Evolutionary conservation across 2,113 vertebrate species (phyloP).

Genomic region (Lasiurus borealis): DNA sequence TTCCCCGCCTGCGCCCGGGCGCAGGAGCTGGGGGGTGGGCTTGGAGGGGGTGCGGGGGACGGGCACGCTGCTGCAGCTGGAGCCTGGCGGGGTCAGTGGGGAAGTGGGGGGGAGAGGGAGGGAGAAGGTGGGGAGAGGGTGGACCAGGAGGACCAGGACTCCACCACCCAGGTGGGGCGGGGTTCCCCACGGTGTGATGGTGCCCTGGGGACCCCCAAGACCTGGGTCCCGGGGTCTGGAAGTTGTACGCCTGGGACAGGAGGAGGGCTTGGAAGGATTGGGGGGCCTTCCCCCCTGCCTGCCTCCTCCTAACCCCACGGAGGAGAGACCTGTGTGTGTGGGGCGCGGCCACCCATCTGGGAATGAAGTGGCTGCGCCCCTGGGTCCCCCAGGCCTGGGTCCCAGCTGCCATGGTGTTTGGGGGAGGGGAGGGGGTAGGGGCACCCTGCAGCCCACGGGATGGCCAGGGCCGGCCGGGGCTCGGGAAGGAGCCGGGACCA

Average conservation of each 20-base stretch:
- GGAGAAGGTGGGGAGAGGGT: fast-evolving
- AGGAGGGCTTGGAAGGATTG: not conserved
- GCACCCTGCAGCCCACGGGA: conserved; percentile 25
- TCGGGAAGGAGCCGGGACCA: conserved; percentile 82
- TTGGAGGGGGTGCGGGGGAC: not conserved
- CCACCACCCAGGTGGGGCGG: conserved; percentile 16
- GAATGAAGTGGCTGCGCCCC: not conserved
- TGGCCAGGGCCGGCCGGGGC: not conserved
- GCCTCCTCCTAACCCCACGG: fast-evolving
- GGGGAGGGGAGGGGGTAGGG: not conserved
- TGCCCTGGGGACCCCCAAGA: not conserved
- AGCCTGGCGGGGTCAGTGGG: not conserved
- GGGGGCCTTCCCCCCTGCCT: not conserved
- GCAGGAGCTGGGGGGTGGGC: not conserved
- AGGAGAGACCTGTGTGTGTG: not conserved
- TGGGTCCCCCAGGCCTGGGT: not conserved
- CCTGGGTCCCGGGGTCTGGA: not conserved
- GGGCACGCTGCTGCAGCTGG: conserved; percentile 4
- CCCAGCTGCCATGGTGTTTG: not conserved
- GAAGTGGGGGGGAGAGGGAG: not conserved
- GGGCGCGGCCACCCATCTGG: not conserved
- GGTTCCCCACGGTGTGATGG: not conserved
- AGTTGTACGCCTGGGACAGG: not conserved
- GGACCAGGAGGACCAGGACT: too few relatives aligned
- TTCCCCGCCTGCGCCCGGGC: not conserved